These are phyloP conservation scores for Thunnus albacares DNA, from an alignment of 2,797 vertebrate species.

Conservation along the genomic window DNA sequence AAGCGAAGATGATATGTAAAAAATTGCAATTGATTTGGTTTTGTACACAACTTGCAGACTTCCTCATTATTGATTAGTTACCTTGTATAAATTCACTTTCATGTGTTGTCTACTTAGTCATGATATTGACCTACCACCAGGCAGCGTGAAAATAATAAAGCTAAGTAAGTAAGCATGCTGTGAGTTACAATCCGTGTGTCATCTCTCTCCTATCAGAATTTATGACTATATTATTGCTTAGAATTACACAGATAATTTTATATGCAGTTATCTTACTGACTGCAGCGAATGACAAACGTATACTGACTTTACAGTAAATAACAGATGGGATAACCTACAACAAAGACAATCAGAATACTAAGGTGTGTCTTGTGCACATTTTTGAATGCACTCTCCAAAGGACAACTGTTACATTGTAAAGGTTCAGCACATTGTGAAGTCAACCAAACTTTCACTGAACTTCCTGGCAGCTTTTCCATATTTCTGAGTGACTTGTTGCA, in stretches of 20 bases:
- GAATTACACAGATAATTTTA: too few species aligned
- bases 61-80: constrained; percentile 19
- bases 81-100: neutral
- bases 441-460: constrained; percentile 7
- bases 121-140: neutral
- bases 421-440: neutral
- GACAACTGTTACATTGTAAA: neutral
- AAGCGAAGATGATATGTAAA: constrained; percentile 35
- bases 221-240: too few species aligned
- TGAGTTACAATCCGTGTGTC: neutral
- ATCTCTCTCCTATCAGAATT: neutral
- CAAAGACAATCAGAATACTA: neutral
- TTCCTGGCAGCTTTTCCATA: constrained; percentile 12
- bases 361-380: too few species aligned
- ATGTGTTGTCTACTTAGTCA: constrained; percentile 1
- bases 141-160: neutral
- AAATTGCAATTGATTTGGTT: constrained; percentile 59
- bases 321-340: neutral
- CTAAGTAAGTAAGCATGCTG: too few species aligned
- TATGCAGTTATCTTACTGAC: neutral
- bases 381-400: neutral
- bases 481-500: constrained; percentile 38
- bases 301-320: neutral
- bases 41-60: constrained; percentile 35
- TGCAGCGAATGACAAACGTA: neutral